Conservation (phyloP, 1,140 invertebrate genomes). For the Trachelipus rathkii region DNA sequence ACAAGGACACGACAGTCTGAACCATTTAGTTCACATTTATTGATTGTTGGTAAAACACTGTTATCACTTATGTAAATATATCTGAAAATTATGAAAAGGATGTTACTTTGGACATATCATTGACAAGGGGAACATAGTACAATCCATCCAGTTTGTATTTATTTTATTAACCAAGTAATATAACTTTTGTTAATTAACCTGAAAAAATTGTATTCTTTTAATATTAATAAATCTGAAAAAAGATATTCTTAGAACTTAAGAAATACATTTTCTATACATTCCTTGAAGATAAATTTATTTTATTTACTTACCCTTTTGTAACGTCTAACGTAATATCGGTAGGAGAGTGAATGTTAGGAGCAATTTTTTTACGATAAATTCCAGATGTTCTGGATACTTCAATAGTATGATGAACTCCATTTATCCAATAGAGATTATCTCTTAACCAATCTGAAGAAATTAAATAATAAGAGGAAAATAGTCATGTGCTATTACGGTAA, state of each 20-base stretch:
- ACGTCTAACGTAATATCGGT: background rate
- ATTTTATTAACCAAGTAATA: too few species aligned
- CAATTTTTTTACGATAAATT: background rate
- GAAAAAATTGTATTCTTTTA: too few species aligned
- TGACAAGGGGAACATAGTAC: too few species aligned
- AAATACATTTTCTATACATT: too few species aligned
- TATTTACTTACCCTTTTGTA: background rate
- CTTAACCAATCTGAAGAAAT: conserved; percentile 54
- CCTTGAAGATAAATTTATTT: too few species aligned
- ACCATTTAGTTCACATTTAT: background rate
- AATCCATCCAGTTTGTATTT: too few species aligned
- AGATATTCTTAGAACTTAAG: too few species aligned
- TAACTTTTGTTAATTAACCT: too few species aligned
- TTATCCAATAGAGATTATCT: conserved; percentile 65
- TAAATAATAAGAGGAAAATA: too few species aligned
- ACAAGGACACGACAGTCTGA: background rate
- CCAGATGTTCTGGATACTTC: conserved; percentile 55
- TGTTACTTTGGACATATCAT: too few species aligned
- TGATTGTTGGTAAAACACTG: background rate
- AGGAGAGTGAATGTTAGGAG: background rate
- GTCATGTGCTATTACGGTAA: too few species aligned
- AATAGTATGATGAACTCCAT: conserved; percentile 70
- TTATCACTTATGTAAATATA: background rate
- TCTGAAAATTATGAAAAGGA: background rate
- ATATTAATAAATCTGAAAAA: too few species aligned